These are phyloP conservation scores for Nineta flava DNA, from an alignment of 2,888 invertebrate species.

Conservation along the genomic window DNA sequence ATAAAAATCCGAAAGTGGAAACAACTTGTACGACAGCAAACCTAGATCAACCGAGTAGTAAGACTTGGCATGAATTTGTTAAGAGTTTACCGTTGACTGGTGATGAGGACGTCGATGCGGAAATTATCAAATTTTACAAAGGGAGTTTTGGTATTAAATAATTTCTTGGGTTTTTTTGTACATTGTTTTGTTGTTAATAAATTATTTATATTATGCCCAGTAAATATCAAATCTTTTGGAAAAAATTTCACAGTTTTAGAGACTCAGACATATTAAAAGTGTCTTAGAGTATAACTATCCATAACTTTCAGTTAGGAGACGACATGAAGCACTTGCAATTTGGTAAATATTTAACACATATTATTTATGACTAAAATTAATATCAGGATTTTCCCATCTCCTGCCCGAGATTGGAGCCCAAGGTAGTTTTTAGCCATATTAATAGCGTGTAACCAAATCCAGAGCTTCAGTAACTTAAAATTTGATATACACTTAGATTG, in stretches of 20 bases:
- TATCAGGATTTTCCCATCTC: no score
- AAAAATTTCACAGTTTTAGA: conserved; percentile 10
- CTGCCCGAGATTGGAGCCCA: no score
- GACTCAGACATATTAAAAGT: conserved; percentile 3
- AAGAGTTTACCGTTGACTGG: conserved; percentile 30
- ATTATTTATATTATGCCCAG: background rate
- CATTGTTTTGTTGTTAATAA: no score
- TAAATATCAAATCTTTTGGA: conserved; percentile 5
- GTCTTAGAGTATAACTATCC: no score
- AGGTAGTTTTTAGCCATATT: no score
- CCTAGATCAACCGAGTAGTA: background rate
- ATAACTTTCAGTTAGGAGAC: no score
- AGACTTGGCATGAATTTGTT: conserved; percentile 20
- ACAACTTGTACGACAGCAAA: background rate
- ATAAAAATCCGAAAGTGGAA: background rate
- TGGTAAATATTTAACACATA: no score
- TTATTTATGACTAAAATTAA: no score
- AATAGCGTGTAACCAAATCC: no score
- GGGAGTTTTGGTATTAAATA: conserved; percentile 15
- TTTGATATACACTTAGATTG: no score
- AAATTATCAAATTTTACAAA: conserved; percentile 32
- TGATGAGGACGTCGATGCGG: conserved; percentile 31
- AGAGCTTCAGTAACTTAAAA: no score
- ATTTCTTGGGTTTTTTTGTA: background rate
- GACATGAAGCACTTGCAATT: no score